Evolutionary conservation across 2,797 vertebrate genomes (phyloP), one percentile per base, ranked within the genome.

Genomic region (Bufotes viridis): DNA sequence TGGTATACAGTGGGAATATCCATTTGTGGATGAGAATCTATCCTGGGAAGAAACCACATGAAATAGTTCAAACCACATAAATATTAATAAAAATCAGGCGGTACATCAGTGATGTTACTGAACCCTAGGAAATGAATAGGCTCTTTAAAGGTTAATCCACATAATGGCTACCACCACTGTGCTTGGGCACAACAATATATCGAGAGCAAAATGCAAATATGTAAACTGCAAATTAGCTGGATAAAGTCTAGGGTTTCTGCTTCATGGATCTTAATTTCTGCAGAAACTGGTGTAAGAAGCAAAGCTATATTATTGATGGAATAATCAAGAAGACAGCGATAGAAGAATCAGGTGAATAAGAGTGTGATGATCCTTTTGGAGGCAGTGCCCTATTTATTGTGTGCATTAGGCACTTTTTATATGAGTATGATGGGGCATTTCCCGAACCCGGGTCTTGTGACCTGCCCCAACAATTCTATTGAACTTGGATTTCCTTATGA

Each of bases 81-180:
- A 74, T 74, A 74, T 49, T 74, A 74, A 22, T 74, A 74, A 49
- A 49, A 74, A 74, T 22, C 72, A 74, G 8, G 8, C 34, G 42
- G 72, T 20, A 74, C 34, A 22, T 49, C 72, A 74, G 72, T 74
- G 72, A 74, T 74, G 20, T 51, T 49, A 42, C 42, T 2, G 10
- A 74, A 9, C 20, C 42, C 13, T 74, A 11, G 72, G 7, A 74
- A 51, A 74, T 74, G 22, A 74, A 74, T 74, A 51, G 72, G 72
- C 72, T 51, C 72, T 42, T 49, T 20, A 74, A 34, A 49, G 72
- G 42, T 51, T 74, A 74, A 74, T 74, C 72, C 72, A 74, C 72
- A 74, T 74, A 74, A 74, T 74, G 72, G 34, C 72, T 1, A 18
- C 72, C 72, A 74, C 72, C 72, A 74, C 72, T 74, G 72, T 51